phyloP scores from a whole-genome alignment of 2,797 vertebrate genomes.

The Anguilla megastoma region DNA sequence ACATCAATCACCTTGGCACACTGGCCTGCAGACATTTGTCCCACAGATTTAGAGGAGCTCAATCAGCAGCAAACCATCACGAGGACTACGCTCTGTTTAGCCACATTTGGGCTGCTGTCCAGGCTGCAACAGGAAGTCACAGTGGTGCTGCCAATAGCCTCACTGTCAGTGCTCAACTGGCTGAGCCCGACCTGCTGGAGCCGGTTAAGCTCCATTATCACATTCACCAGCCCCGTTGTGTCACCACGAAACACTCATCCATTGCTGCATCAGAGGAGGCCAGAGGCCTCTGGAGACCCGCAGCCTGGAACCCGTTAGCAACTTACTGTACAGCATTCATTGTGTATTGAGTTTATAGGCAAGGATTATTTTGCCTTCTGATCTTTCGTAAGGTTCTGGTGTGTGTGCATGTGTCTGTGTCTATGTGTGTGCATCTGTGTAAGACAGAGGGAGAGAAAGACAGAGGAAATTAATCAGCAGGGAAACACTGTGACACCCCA shows the following conservation, averaged over 20 bases:
- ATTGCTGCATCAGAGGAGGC: background rate
- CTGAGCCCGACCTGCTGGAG: background rate
- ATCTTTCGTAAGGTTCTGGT: constrained; percentile 2
- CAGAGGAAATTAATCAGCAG: background rate
- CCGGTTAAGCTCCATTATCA: constrained; percentile 16
- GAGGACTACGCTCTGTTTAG: constrained; percentile 38
- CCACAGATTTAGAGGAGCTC: constrained; percentile 31
- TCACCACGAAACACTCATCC: constrained; percentile 8
- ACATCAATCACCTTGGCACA: constrained; percentile 23
- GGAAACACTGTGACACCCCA: background rate
- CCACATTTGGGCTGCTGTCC: constrained; percentile 26
- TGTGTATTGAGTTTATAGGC: background rate
- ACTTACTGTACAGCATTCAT: background rate
- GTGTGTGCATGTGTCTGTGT: background rate
- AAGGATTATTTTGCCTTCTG: background rate
- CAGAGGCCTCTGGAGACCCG: background rate
- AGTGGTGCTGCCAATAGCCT: constrained; percentile 9
- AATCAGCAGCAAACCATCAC: constrained; percentile 28
- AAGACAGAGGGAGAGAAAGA: background rate
- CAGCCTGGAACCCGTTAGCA: background rate
- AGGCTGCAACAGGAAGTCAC: constrained; percentile 27
- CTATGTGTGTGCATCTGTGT: background rate
- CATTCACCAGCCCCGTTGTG: constrained; percentile 14
- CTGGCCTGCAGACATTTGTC: constrained; percentile 32
- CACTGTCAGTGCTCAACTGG: constrained; percentile 7